Conservation (phyloP, 2,888 invertebrate genomes). For the Drosophila koepferae region DNA sequence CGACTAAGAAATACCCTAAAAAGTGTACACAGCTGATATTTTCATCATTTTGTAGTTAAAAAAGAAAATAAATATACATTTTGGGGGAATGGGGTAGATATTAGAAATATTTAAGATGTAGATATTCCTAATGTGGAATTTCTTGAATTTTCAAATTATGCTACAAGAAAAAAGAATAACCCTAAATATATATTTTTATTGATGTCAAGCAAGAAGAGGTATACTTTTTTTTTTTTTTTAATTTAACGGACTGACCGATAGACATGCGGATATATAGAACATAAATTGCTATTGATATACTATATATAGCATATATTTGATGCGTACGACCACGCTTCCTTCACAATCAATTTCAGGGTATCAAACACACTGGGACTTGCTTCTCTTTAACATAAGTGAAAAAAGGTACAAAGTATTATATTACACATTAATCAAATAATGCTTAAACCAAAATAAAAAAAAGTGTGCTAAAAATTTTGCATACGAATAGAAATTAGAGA, state of each 20-base stretch:
- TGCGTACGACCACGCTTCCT: background rate
- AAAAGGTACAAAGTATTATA: slow-evolving; percentile 78
- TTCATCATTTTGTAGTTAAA: background rate
- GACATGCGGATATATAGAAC: background rate
- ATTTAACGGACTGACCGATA: background rate
- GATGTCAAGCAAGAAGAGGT: no score
- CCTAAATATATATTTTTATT: no score
- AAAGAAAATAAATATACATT: no score
- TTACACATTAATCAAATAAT: slow-evolving; percentile 71
- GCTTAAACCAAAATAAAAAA: slow-evolving; percentile 56
- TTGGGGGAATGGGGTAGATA: no score
- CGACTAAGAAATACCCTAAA: slow-evolving; percentile 4
- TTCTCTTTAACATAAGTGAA: slow-evolving; percentile 42
- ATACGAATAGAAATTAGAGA: slow-evolving; percentile 16
- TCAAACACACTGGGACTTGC: slow-evolving; percentile 56
- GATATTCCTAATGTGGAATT: no score
- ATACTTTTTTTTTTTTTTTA: no score
- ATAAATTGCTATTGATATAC: background rate
- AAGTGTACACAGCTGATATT: background rate
- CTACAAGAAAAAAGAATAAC: no score
- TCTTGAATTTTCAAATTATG: background rate
- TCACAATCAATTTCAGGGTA: background rate
- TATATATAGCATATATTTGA: background rate
- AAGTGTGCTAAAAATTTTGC: slow-evolving; percentile 70
- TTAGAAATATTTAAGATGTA: no score